Percentiles rank a stretch among this genome's conserved stretches.
Evolutionary conservation across 2,113 vertebrate species (phyloP).

Genomic region (Cynopterus brachyotis): DNA sequence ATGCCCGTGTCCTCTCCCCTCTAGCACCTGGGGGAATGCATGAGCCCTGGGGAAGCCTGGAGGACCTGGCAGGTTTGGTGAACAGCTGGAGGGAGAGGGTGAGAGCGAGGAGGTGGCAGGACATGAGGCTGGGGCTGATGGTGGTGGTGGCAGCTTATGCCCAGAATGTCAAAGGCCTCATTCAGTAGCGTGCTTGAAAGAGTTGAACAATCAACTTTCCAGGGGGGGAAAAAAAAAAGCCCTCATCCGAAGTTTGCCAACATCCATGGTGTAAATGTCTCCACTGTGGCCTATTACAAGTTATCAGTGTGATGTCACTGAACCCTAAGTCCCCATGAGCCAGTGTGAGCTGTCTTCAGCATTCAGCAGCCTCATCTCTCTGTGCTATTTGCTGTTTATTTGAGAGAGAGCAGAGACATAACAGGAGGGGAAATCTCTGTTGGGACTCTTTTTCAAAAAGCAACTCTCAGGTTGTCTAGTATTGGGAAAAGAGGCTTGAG

Average conservation of each 20-base stretch:
- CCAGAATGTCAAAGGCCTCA: not conserved
- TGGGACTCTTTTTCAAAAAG: not conserved
- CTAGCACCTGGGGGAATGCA: not conserved
- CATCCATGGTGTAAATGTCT: not conserved
- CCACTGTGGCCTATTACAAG: not conserved
- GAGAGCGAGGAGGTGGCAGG: not conserved
- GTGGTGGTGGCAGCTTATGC: not conserved
- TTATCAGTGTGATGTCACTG: not conserved
- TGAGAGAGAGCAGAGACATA: not conserved
- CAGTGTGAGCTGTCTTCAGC: rapidly evolving
- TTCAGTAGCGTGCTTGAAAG: not conserved
- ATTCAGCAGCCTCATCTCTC: rapidly evolving
- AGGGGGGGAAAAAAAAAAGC: not conserved
- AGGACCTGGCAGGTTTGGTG: not conserved
- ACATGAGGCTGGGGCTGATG: not conserved
- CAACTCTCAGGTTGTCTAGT: not conserved
- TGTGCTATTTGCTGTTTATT: not conserved
- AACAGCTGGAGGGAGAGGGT: not conserved
- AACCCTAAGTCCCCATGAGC: not conserved
- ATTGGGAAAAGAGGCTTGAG: not conserved
- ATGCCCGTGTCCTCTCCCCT: not conserved
- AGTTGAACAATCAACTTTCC: not conserved
- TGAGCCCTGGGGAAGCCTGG: not conserved
- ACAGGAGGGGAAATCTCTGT: too few relatives aligned
- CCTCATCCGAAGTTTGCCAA: not conserved